Evolutionary conservation across 64 coral and sea anemone species (phyloP), one percentile per base, ranked within the genome.

Genomic region (Actinia equina): DNA sequence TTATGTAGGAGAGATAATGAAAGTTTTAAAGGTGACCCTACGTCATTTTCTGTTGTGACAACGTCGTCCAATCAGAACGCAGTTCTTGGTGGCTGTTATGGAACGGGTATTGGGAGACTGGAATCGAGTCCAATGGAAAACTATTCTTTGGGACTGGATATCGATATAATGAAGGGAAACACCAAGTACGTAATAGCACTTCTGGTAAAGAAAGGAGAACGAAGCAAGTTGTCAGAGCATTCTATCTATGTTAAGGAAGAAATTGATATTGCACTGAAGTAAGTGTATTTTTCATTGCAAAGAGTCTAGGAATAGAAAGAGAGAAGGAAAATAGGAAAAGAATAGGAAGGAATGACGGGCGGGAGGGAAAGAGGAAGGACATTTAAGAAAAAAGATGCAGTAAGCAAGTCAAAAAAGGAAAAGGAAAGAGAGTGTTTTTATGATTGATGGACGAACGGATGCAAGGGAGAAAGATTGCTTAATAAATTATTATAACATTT

Each of bases 81-180:
- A 18, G 59, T 77, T 41, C 51, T 26, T 43, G 91, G 91, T 18
- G 94, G 94, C n/a, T 96, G 94, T 71, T 96, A 96, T 71, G 94
- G 94, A 25, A 96, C 26, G 44, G 94, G 94, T 19, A n/a, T 96
- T 27, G 94, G 94, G 44, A 93, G 23, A 55, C 25, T 96, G 44
- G 71, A 23, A 60, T 65, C 88, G 10, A 83, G 85, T 57, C 16
- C 41, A 44, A 51, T 43, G 30, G 16, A 37, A 30, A 22, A 77
- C 14, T 86, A 87, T 77, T 45, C 93, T 16, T 53, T 88, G 6
- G 77, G 83, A 23, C 77, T 96, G 22, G 52, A 86, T 88, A 69
- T 96, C 11, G 91, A 96, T 88, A 84, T 71, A 56, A 96, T 96
- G 94, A 62, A 90, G 63, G 94, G 94, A 20, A 85, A 93, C 52